phyloP scores from a whole-genome alignment of 2,797 vertebrate genomes.

The Bothrops alternatus region DNA sequence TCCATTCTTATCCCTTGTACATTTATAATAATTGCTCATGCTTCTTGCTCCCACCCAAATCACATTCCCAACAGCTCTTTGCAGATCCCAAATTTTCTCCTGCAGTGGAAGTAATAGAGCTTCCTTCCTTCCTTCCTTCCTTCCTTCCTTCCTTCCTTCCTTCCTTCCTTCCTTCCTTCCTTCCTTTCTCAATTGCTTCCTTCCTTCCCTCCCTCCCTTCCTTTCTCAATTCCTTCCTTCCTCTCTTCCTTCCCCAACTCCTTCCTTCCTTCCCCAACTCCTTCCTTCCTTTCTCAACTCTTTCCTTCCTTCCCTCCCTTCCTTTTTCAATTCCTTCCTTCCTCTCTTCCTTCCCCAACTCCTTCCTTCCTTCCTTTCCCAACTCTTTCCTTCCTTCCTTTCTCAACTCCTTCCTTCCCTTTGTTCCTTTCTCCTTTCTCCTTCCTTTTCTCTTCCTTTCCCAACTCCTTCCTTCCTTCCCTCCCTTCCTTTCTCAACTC shows the following conservation, averaged over 20 bases:
- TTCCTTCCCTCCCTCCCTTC: neutral
- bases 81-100: neutral
- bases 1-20: no score
- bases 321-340: neutral
- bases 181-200: neutral
- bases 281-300: neutral
- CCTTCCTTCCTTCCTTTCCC: neutral
- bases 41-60: neutral
- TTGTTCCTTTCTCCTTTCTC: neutral
- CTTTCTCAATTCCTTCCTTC: neutral
- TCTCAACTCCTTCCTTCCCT: neutral
- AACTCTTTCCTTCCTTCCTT: no score
- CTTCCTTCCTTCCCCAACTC: neutral
- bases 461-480: no score
- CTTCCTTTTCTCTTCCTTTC: neutral
- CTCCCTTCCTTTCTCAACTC: neutral
- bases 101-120: neutral
- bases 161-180: neutral
- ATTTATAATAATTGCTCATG: no score
- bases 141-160: neutral
- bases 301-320: neutral
- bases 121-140: neutral
- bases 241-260: neutral
- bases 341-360: neutral
- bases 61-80: neutral